Evolutionary conservation across 2,113 vertebrate species (phyloP), one percentile per base, ranked within the genome.

Genomic region (Sakesphorus luctuosus): DNA sequence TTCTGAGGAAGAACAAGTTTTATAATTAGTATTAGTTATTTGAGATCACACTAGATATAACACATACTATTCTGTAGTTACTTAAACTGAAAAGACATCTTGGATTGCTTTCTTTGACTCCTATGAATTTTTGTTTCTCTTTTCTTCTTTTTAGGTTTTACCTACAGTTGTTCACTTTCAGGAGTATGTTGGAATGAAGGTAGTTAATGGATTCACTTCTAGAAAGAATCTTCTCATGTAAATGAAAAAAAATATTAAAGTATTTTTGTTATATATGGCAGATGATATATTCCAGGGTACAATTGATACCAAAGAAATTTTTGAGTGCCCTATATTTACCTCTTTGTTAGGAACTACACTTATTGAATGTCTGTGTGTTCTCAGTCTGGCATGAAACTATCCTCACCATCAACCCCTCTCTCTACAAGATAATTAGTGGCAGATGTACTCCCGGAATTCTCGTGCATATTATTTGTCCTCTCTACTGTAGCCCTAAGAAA

Each of bases 351-450:
- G 50, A 82, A 80, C 8, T 23, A 33, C 7, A 40, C 62, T 90
- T 75, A 55, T 79, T 55, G 47, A 55, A 52, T 92, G 93, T 15
- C 44, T 72, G 8, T 66, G 14, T 62, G 35, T 67, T 91, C 52
- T 77, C 55, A 69, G 7, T 74, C 59, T 80, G 52, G 14, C 14
- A 19, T 66, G 10, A 76, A 92, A 62, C 7, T 56, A 40, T 38
- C 18, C 11, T 10, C 5, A 10, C 4, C 25, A 52, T 3, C 10
- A 46, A 11, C 1, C 0, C 3, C 7, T 2, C 6, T 72, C 17
- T 72, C 10, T 7, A 6, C 3, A 46, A 56, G 7, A 55, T 47
- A 13, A 84, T 74, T 78, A 50, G 59, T 24, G 47, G 4, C 33
- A 17, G 35, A 93, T 28, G 4, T 66, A 40, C 8, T 62, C 17